Evolutionary conservation across 2,888 invertebrate species (phyloP), one percentile per base, ranked within the genome.

Genomic region (Drosophila yooni): DNA sequence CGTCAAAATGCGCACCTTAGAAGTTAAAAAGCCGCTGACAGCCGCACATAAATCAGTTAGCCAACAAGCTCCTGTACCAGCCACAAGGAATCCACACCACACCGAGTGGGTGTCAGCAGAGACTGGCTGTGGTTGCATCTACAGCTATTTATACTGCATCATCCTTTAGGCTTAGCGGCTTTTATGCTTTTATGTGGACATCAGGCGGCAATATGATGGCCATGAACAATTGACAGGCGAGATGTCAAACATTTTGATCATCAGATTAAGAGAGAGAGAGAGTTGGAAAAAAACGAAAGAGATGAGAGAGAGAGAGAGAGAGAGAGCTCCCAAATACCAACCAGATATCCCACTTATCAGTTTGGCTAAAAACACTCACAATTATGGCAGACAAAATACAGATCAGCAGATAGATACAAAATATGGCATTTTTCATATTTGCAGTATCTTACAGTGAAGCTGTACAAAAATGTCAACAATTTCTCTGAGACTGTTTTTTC

Each of bases 1-100:
- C 85, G 85, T 86, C 84, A 89, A 89, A 86, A 84, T 78, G 88
- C 88, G 70, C 80, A 84, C 83, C 88, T 84, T 88, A 84, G 83
- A 88, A 81, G 86, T 88, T 57, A 31, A 61, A 74, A 67, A 69
- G 71, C 52, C 82, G 81, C 50, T 80, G 89, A 87, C 87, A 84
- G 76, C 57, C 70, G 58, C 71, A 61, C 84, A 85, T 85, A 85
- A 85, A 85, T 85, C 85, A 87, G 69, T 56, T 33, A 51, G 18
- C 38, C n/a, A 18, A 36, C 18, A 13, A 29, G 29, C 36, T 21
- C 31, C n/a, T 27, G 54, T 36, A 27, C 33, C 54, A 38, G 27
- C 13, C 53, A 34, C 5, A 50, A 18, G 11, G 50, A 27, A 27
- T 27, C 50, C n/a, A 25, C 27, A 27, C 38, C 58, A 36, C 15